Conservation (phyloP, 2,797 vertebrate genomes). For the Alcedo atthis region DNA sequence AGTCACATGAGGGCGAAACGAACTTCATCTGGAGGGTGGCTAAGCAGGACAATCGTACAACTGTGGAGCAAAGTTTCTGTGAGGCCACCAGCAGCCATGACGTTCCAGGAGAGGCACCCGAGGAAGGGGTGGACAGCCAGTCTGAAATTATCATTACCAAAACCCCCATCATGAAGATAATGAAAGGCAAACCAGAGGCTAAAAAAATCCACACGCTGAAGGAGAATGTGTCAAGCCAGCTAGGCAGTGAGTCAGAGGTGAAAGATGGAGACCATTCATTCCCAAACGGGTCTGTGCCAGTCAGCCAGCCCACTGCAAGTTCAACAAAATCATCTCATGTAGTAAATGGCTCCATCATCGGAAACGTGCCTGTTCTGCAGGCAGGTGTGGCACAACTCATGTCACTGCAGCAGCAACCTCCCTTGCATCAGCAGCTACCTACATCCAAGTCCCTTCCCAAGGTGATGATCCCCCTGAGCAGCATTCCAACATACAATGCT, state of each 20-base stretch:
- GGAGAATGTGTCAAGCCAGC: slow-evolving; percentile 73
- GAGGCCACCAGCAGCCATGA: slow-evolving; percentile 59
- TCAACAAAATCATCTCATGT: slow-evolving; percentile 77
- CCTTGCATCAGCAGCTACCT: slow-evolving; percentile 77
- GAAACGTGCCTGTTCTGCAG: slow-evolving; percentile 89
- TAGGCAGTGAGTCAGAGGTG: slow-evolving; percentile 36
- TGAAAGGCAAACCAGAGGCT: slow-evolving; percentile 91
- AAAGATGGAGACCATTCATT: slow-evolving; percentile 74
- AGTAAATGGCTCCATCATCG: slow-evolving; percentile 87
- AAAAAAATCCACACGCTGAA: slow-evolving; percentile 89
- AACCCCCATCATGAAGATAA: slow-evolving; percentile 97
- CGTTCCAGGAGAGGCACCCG: slow-evolving; percentile 52
- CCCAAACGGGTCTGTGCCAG: slow-evolving; percentile 56
- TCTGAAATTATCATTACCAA: slow-evolving; percentile 95
- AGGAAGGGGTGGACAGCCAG: slow-evolving; percentile 81
- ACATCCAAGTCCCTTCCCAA: slow-evolving; percentile 93
- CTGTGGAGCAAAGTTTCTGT: slow-evolving; percentile 86
- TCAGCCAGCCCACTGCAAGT: slow-evolving; percentile 60
- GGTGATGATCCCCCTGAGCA: slow-evolving; percentile 98
- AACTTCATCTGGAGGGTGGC: slow-evolving; percentile 84
- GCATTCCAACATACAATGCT: slow-evolving; percentile 95
- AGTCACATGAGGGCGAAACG: slow-evolving; percentile 81
- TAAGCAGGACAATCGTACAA: slow-evolving; percentile 81
- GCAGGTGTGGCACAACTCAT: slow-evolving; percentile 92
- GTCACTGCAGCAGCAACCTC: slow-evolving; percentile 87